Evolutionary conservation across 1,140 invertebrate species (phyloP), one percentile per base, ranked within the genome.

Genomic region (Zaprionus tsacasi): DNA sequence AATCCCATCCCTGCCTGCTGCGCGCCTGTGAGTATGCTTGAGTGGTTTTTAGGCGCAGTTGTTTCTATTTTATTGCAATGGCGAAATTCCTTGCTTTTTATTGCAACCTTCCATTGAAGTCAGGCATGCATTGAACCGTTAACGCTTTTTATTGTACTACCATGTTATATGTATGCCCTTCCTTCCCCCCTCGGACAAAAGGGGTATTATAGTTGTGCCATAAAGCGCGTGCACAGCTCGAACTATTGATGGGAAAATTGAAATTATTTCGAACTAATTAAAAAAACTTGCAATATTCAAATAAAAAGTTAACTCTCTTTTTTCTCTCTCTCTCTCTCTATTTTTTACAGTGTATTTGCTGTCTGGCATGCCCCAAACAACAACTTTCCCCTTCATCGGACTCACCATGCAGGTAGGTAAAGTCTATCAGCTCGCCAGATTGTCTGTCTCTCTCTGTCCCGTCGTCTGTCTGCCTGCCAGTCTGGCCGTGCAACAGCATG

Each of bases 21-120:
- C 35, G n/a, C 12, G 45, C 15, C 45, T 50, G 30, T 69, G 45
- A 71, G 85, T 75, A 88, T 88, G 83, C 83, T 88, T 88, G 83
- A 83, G 83, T 88, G 83, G 80, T 88, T 88, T 88, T 88, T 89
- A 88, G 85, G 83, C 83, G 79, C 85, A 82, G 85, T 88, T 87
- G 68, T 88, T 87, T 81, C 85, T 88, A 89, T 88, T 88, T 88
- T 89, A 88, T 88, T 88, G 83, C 83, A 83, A 68, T 75, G 83
- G 60, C 69, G 48, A 82, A 80, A 87, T 83, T 80, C 83, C 85
- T 7, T 74, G 80, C 74, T 88, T 88, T 87, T 88, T 88, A 88
- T 88, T 83, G 83, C 85, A 88, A 75, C 83, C 83, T 82, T 82
- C 77, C 83, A 83, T 88, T 83, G 77, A 75, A 83, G 73, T 88